Conservation (phyloP, 2,113 vertebrate species). For the Tetrao urogallus region DNA sequence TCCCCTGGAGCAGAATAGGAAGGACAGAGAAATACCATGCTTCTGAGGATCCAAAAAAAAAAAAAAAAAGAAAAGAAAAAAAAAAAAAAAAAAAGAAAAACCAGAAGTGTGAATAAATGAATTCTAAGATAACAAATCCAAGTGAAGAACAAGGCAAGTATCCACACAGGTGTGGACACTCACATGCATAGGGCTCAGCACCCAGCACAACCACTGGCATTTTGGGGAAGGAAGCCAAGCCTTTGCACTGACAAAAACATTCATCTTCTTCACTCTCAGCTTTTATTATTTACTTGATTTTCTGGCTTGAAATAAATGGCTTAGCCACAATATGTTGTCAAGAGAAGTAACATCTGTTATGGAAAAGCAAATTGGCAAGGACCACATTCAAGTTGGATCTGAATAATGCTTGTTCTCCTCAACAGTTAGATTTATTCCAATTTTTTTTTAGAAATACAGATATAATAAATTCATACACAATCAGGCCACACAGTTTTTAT, state of each 20-base stretch:
- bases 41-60: not conserved
- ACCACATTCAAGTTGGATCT: constrained; percentile 20
- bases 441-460: not conserved
- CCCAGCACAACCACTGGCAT: not conserved
- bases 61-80: not conserved
- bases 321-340: constrained; percentile 49
- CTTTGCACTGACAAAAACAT: not conserved
- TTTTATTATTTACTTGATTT: constrained; percentile 29
- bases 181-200: not conserved
- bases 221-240: not conserved
- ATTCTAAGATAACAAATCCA: constrained; percentile 5
- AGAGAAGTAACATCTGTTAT: constrained; percentile 60
- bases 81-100: not conserved
- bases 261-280: not conserved
- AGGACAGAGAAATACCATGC: constrained; percentile 15
- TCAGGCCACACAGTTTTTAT: not conserved
- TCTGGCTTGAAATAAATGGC: constrained; percentile 29
- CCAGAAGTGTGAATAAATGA: constrained; percentile 17
- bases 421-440: constrained; percentile 16
- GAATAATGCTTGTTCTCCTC: constrained; percentile 39
- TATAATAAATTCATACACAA: constrained; percentile 30
- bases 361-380: constrained; percentile 51
- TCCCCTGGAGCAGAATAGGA: constrained; percentile 41
- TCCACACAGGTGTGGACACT: accelerated
- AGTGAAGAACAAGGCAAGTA: constrained; percentile 5